Evolutionary conservation across 1,140 invertebrate species (phyloP).

Genomic region (Amphibalanus amphitrite): DNA sequence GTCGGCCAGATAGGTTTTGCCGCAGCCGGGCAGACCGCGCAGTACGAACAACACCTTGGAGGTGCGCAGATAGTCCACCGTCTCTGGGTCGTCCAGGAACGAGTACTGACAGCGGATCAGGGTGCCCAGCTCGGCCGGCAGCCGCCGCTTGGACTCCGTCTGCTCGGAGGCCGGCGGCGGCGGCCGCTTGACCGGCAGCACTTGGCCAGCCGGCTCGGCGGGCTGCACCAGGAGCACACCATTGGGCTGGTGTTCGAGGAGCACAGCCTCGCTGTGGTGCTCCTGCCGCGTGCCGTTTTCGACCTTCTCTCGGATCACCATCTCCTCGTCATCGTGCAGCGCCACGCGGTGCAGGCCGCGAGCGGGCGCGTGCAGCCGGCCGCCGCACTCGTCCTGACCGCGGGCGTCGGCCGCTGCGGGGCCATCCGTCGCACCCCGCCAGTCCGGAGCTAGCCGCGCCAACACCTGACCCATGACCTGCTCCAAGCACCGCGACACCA

Average conservation of each 20-base stretch:
- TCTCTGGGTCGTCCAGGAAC: not conserved
- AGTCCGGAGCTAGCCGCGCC: not conserved
- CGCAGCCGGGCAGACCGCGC: slow-evolving; percentile 28
- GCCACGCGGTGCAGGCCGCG: not conserved
- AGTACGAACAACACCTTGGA: slow-evolving; percentile 24
- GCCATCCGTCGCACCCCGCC: not conserved
- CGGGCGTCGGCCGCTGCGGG: no score
- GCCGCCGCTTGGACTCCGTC: not conserved
- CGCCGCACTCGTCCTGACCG: not conserved
- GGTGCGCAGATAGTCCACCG: not conserved
- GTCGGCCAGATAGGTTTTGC: slow-evolving; percentile 25
- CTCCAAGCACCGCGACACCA: not conserved
- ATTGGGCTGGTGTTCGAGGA: no score
- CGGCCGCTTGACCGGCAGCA: no score
- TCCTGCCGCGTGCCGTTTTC: not conserved
- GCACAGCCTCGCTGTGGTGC: no score
- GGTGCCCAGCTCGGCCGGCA: not conserved
- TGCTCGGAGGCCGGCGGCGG: no score
- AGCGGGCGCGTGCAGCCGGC: no score
- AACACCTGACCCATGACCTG: not conserved
- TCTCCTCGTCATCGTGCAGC: not conserved
- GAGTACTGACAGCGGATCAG: not conserved
- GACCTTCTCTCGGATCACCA: not conserved
- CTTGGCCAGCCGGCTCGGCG: no score
- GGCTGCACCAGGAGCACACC: no score